A percentile compares a stretch with the other conserved stretches of the same genome.
These are phyloP conservation scores for Phoebastria nigripes DNA, from an alignment of 2,797 vertebrate species.

Conservation along the genomic window DNA sequence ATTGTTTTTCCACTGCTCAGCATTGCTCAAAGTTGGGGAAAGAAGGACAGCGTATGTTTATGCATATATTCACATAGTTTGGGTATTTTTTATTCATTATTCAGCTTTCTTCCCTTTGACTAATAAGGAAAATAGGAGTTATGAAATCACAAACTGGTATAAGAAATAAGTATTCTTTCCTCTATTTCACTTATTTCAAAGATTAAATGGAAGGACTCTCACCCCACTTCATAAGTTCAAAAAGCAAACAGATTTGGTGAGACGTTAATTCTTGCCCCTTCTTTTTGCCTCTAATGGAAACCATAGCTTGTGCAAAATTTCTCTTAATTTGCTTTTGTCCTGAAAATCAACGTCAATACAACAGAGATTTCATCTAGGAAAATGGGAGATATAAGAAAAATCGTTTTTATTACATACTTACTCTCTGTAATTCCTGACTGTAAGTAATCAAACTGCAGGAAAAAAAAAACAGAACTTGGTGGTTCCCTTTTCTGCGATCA, in stretches of 20 bases:
- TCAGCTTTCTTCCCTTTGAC: neutral
- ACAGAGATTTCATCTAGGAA: neutral
- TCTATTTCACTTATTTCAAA: neutral
- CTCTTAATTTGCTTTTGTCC: neutral
- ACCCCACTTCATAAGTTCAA: neutral
- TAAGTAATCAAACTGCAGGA: neutral
- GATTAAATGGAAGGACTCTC: neutral
- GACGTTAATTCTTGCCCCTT: neutral
- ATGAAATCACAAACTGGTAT: neutral
- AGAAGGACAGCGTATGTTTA: neutral
- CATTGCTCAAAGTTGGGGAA: neutral
- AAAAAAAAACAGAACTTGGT: neutral
- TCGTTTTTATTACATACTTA: accelerated
- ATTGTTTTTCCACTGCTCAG: neutral
- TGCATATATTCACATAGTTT: neutral
- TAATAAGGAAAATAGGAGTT: neutral
- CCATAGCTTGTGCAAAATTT: neutral
- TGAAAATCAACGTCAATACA: neutral
- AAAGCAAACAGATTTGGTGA: neutral
- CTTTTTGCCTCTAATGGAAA: neutral
- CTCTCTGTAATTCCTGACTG: neutral
- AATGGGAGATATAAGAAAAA: neutral
- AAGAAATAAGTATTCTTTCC: neutral
- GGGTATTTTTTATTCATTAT: neutral
- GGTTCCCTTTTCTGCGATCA: neutral